These are phyloP conservation scores for Drosophila gunungcola DNA, from an alignment of 1,140 invertebrate genomes.

Conservation along the genomic window DNA sequence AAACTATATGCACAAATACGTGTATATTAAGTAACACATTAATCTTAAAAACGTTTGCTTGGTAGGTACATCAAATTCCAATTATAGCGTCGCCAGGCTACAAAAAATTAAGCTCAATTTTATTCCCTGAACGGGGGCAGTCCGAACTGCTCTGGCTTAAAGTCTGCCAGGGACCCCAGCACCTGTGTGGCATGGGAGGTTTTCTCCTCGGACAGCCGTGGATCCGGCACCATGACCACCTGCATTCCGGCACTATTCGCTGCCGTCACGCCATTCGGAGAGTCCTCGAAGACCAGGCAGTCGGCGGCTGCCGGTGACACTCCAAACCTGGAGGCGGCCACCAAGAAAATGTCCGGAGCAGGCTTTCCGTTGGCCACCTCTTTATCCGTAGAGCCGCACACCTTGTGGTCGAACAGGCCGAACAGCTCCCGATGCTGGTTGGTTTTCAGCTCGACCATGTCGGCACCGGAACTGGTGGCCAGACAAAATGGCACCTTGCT, in stretches of 20 bases:
- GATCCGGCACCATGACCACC: conserved; percentile 94
- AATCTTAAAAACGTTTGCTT: conserved; percentile 1
- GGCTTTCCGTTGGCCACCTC: conserved; percentile 97
- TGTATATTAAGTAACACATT: conserved; percentile 14
- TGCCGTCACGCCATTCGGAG: conserved; percentile 93
- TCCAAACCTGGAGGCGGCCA: conserved; percentile 92
- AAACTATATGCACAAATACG: not conserved
- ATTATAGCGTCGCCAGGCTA: conserved; percentile 32
- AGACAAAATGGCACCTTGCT: conserved; percentile 93
- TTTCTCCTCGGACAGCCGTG: conserved; percentile 87
- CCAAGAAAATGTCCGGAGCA: conserved; percentile 95
- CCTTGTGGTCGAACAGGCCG: conserved; percentile 91
- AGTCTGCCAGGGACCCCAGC: conserved; percentile 91
- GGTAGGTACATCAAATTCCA: conserved; percentile 36
- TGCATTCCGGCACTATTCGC: conserved; percentile 94
- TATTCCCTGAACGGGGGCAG: conserved; percentile 89
- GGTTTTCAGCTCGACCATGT: conserved; percentile 93
- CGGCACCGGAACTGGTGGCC: conserved; percentile 93
- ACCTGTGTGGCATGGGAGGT: conserved; percentile 90
- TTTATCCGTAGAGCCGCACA: conserved; percentile 93
- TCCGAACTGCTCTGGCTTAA: conserved; percentile 94
- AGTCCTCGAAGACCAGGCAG: conserved; percentile 97
- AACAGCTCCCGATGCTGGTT: conserved; percentile 90
- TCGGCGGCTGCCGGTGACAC: conserved; percentile 89
- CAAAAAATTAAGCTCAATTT: conserved; percentile 39